Evolutionary conservation across 2,888 invertebrate genomes (phyloP).

Genomic region (Hirtodrosophila histrioides): DNA sequence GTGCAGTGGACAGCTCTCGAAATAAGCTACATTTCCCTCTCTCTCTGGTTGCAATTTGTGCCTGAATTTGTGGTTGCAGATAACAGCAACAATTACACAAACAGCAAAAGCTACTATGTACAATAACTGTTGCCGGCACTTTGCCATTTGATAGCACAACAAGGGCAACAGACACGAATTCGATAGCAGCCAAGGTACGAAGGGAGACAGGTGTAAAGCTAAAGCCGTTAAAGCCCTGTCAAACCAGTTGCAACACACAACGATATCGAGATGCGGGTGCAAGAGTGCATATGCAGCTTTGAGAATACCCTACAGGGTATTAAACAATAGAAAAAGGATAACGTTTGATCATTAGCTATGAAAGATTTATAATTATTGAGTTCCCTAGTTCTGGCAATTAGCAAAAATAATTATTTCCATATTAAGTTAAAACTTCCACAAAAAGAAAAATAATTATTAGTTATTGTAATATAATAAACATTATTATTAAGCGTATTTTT

Average conservation of each 20-base stretch:
- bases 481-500: too few relatives aligned
- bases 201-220: slow-evolving; percentile 48
- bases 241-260: slow-evolving; percentile 18
- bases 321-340: too few relatives aligned
- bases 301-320: not conserved
- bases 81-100: slow-evolving; percentile 48
- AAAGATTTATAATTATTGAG: too few relatives aligned
- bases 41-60: slow-evolving; percentile 45
- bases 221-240: slow-evolving; percentile 40
- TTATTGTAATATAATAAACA: too few relatives aligned
- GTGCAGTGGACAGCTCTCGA: slow-evolving; percentile 16
- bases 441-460: too few relatives aligned
- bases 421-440: too few relatives aligned
- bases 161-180: slow-evolving; percentile 35
- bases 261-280: not conserved
- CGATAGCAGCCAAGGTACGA: slow-evolving; percentile 8
- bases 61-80: slow-evolving; percentile 60
- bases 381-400: too few relatives aligned
- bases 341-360: too few relatives aligned
- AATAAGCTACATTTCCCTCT: slow-evolving; percentile 5
- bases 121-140: slow-evolving; percentile 30
- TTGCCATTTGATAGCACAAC: slow-evolving; percentile 56
- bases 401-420: too few relatives aligned
- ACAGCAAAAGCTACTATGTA: slow-evolving; percentile 2
- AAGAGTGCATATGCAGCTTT: not conserved